Conservation (phyloP, 2,797 vertebrate species). For the Anguilla obscura region DNA sequence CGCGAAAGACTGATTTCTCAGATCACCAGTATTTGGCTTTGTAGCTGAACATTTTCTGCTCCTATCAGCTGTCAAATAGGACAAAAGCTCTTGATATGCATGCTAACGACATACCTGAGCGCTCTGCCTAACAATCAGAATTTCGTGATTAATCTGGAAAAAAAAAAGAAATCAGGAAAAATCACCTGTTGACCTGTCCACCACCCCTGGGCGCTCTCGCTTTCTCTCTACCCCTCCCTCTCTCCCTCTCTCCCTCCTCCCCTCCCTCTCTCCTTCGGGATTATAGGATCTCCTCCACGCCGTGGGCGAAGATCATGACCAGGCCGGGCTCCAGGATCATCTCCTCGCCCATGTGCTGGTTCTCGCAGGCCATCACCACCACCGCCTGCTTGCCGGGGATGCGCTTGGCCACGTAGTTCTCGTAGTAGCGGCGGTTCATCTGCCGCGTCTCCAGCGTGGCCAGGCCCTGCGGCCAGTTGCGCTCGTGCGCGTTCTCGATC, state of each 20-base stretch:
- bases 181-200: constrained; percentile 27
- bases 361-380: constrained; percentile 98
- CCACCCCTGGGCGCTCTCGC: constrained; percentile 38
- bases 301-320: constrained; percentile 98
- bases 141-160: too few relatives aligned
- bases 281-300: constrained; percentile 92
- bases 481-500: constrained; percentile 96
- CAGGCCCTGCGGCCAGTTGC: constrained; percentile 96
- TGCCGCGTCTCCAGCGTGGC: constrained; percentile 96
- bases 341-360: constrained; percentile 98
- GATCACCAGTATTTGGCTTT: neutral
- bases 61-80: neutral
- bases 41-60: constrained; percentile 29
- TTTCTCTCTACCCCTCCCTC: constrained; percentile 37
- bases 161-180: too few relatives aligned
- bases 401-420: constrained; percentile 98
- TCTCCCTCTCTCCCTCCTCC: constrained; percentile 44
- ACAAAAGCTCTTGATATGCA: neutral
- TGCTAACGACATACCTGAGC: too few relatives aligned
- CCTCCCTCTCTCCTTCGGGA: constrained; percentile 30
- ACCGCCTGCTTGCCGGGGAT: constrained; percentile 98
- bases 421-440: constrained; percentile 98
- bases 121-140: too few relatives aligned
- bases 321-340: constrained; percentile 98
- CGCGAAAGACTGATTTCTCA: neutral